phyloP scores from a whole-genome alignment of 2,797 vertebrate species.

The Hephaestus fuliginosus region DNA sequence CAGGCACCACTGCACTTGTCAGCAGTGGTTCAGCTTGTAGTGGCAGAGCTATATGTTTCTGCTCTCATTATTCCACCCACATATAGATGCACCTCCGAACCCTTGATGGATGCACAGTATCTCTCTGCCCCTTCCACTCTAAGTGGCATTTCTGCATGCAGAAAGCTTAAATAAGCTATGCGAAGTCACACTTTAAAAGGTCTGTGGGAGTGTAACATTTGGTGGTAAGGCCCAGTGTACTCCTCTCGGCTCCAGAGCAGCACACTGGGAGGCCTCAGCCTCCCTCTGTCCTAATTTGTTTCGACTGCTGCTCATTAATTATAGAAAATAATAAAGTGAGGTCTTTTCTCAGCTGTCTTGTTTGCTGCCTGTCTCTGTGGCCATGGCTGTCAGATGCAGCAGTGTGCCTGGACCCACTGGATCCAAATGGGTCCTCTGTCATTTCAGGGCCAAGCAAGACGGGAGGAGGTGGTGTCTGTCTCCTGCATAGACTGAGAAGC shows the following conservation, averaged over 20 bases:
- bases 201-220: constrained; percentile 80
- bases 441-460: constrained; percentile 39
- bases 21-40: constrained; percentile 63
- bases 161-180: constrained; percentile 80
- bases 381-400: constrained; percentile 76
- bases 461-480: constrained; percentile 28
- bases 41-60: constrained; percentile 67
- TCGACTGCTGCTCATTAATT: constrained; percentile 86
- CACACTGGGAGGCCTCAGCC: constrained; percentile 75
- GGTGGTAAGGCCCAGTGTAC: constrained; percentile 64
- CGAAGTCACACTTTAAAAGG: constrained; percentile 80
- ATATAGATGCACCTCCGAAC: constrained; percentile 66
- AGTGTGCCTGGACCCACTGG: constrained; percentile 51
- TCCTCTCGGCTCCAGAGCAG: constrained; percentile 63
- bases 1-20: constrained; percentile 70
- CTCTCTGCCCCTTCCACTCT: constrained; percentile 54
- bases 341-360: constrained; percentile 85
- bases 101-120: constrained; percentile 53
- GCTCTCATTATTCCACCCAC: constrained; percentile 77
- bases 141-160: constrained; percentile 77
- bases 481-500: constrained; percentile 46
- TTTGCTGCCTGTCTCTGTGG: constrained; percentile 77
- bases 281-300: constrained; percentile 82
- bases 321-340: constrained; percentile 88
- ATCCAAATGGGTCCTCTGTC: constrained; percentile 60